A percentile compares a stretch with the other conserved stretches of the same genome.
Evolutionary conservation across 2,888 invertebrate species (phyloP).

Genomic region (Macrophya alboannulata): DNA sequence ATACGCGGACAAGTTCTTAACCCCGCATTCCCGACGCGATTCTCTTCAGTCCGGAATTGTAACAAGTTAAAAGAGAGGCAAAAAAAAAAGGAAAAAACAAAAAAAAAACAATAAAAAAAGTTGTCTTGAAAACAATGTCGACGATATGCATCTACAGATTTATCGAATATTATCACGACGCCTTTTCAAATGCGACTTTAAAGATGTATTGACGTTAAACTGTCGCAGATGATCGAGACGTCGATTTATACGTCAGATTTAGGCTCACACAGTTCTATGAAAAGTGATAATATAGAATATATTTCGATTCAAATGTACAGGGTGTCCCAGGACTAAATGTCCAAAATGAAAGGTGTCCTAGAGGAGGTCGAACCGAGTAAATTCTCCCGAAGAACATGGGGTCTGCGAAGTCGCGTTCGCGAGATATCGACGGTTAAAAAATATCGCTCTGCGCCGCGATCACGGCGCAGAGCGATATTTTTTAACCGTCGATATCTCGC

Average conservation of each 20-base stretch:
- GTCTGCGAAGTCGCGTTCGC: too few species aligned
- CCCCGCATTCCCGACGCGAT: conserved; percentile 21
- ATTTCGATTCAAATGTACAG: too few species aligned
- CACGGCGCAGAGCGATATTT: too few species aligned
- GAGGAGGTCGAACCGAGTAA: too few species aligned
- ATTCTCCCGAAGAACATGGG: too few species aligned
- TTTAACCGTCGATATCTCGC: too few species aligned
- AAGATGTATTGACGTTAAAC: conserved; percentile 3
- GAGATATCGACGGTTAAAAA: too few species aligned
- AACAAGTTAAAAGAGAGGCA: neutral
- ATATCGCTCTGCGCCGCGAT: too few species aligned
- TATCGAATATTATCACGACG: conserved; percentile 36
- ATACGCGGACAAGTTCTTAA: conserved; percentile 27
- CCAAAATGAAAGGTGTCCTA: too few species aligned
- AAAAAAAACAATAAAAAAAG: neutral
- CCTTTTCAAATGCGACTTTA: conserved; percentile 5
- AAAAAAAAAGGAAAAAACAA: neutral
- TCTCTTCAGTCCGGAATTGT: conserved; percentile 26
- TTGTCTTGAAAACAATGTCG: neutral
- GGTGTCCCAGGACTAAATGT: too few species aligned
- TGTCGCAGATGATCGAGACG: neutral
- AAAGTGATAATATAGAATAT: conserved; percentile 29
- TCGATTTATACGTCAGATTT: conserved; percentile 13
- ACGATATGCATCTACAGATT: conserved; percentile 15
- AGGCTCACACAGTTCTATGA: conserved; percentile 5